Percentiles rank a stretch among this genome's conserved stretches.
Evolutionary conservation across 1,140 invertebrate genomes (phyloP).

Genomic region (Heliconius melpomene): DNA sequence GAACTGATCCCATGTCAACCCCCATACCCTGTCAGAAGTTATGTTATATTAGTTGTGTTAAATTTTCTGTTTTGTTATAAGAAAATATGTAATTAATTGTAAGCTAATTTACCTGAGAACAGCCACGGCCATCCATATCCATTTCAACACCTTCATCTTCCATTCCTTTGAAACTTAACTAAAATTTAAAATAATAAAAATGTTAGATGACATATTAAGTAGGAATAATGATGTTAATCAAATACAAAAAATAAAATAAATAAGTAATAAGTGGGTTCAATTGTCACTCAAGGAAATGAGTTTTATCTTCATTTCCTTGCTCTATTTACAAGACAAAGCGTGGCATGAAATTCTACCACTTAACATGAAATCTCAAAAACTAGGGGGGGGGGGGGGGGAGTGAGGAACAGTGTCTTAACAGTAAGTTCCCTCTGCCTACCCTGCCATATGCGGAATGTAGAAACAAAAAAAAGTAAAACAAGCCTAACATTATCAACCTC

Average conservation of each 20-base stretch:
- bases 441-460: too few relatives aligned
- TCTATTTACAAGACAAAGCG: too few relatives aligned
- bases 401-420: too few relatives aligned
- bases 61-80: background rate
- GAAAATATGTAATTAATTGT: background rate
- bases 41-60: background rate
- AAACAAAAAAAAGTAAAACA: background rate
- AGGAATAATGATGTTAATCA: background rate
- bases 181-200: conserved; percentile 41
- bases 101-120: conserved; percentile 61
- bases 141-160: conserved; percentile 77
- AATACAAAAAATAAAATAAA: background rate
- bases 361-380: too few relatives aligned
- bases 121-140: conserved; percentile 75
- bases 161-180: conserved; percentile 78
- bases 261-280: too few relatives aligned
- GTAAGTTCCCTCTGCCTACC: too few relatives aligned
- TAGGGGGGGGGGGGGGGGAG: too few relatives aligned
- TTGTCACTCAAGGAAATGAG: too few relatives aligned
- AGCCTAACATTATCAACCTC: conserved; percentile 53
- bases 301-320: too few relatives aligned
- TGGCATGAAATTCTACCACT: too few relatives aligned
- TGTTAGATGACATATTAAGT: background rate
- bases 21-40: conserved; percentile 63
- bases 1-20: conserved; percentile 77